Conservation (phyloP, 2,888 invertebrate species). For the Eurytoma californica region DNA sequence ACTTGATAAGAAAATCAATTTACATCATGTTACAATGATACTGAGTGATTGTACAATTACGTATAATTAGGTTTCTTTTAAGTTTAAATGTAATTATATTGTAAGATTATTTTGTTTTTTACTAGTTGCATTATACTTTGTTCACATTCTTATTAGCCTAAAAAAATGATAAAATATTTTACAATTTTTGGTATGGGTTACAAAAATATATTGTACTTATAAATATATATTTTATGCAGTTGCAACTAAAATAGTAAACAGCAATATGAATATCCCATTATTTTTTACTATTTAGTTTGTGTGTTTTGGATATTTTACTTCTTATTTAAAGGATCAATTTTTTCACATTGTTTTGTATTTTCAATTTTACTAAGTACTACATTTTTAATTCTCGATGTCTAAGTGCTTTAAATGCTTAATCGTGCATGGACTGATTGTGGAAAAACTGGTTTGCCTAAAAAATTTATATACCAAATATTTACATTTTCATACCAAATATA, state of each 20-base stretch:
- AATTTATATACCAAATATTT: no score
- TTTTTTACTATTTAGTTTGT: slow-evolving; percentile 14
- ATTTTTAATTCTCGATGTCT: no score
- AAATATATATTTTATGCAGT: slow-evolving; percentile 28
- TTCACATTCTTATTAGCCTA: background rate
- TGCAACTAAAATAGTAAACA: slow-evolving; percentile 20
- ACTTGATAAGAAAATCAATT: slow-evolving; percentile 31
- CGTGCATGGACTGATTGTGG: no score
- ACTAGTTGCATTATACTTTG: slow-evolving; percentile 12
- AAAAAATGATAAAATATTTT: slow-evolving; percentile 11
- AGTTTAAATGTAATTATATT: slow-evolving; percentile 35
- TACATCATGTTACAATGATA: slow-evolving; percentile 37
- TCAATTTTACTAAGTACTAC: no score
- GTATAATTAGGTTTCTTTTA: slow-evolving; percentile 26
- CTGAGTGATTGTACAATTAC: slow-evolving; percentile 15
- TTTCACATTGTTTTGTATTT: no score
- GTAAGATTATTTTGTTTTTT: slow-evolving; percentile 26
- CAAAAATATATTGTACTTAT: slow-evolving; percentile 32
- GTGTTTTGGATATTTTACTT: no score
- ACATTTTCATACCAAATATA: no score
- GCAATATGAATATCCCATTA: slow-evolving; percentile 7
- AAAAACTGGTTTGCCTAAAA: no score
- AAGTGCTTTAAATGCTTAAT: background rate
- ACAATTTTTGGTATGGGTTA: slow-evolving; percentile 22
- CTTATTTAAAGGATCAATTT: no score